A percentile compares a stretch with the other conserved stretches of the same genome.
These are phyloP conservation scores for Mesitornis unicolor DNA, from an alignment of 2,113 vertebrate species.

Conservation along the genomic window DNA sequence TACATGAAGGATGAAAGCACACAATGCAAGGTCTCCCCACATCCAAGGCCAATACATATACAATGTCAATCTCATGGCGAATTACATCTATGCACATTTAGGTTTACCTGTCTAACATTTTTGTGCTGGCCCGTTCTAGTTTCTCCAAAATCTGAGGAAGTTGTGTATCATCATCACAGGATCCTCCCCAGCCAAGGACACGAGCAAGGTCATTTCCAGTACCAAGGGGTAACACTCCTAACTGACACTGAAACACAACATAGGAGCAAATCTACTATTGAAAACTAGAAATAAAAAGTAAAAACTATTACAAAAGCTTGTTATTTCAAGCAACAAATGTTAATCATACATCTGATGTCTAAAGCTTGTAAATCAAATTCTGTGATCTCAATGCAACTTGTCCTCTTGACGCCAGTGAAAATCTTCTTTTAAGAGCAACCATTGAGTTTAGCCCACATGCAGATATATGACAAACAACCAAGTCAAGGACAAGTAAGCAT, in stretches of 20 bases:
- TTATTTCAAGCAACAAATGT: neutral
- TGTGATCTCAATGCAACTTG: neutral
- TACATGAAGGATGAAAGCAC: neutral
- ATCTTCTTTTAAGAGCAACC: neutral
- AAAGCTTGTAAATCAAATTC: neutral
- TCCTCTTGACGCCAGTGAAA: neutral
- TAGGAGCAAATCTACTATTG: neutral
- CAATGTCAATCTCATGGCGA: neutral
- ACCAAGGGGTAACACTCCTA: slow-evolving; percentile 92
- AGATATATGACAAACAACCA: neutral
- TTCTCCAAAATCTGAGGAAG: slow-evolving; percentile 96
- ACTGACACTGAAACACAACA: slow-evolving; percentile 85
- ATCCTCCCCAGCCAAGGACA: slow-evolving; percentile 96
- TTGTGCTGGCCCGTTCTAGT: slow-evolving; percentile 94
- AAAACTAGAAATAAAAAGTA: neutral
- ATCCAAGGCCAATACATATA: neutral
- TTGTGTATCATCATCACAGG: slow-evolving; percentile 94
- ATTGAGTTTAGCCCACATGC: neutral
- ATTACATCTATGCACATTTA: neutral
- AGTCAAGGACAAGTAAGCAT: neutral
- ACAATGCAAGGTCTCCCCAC: accelerated
- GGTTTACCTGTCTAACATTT: slow-evolving; percentile 94
- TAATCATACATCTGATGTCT: neutral
- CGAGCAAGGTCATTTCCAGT: slow-evolving; percentile 96
- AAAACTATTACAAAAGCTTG: neutral